These are phyloP conservation scores for Ectemnius lituratus DNA, from an alignment of 2,888 invertebrate genomes.

Conservation along the genomic window DNA sequence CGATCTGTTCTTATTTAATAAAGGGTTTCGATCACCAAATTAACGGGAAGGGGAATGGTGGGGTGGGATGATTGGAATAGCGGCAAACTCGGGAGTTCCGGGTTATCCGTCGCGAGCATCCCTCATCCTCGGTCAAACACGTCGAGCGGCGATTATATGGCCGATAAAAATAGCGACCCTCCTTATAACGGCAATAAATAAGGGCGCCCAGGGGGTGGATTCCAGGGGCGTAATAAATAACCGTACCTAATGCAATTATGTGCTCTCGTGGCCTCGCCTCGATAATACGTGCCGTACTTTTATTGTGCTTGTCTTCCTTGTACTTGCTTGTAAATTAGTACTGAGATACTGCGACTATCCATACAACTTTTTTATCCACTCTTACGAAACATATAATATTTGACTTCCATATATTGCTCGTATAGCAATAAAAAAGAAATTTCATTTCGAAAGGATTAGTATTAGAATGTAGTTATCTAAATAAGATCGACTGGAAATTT, in stretches of 20 bases:
- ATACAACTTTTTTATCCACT: too few species aligned
- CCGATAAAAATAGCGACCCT: constrained; percentile 67
- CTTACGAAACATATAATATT: too few species aligned
- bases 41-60: too few species aligned
- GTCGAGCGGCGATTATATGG: constrained; percentile 62
- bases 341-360: too few species aligned
- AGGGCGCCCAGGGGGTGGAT: constrained; percentile 51
- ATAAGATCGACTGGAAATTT: too few species aligned
- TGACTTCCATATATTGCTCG: too few species aligned
- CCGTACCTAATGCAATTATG: constrained; percentile 66
- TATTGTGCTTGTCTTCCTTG: constrained; percentile 16
- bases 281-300: constrained; percentile 50
- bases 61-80: constrained; percentile 2
- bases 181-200: constrained; percentile 64
- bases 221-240: constrained; percentile 64
- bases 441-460: too few species aligned
- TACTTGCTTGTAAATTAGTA: constrained; percentile 14
- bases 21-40: too few species aligned
- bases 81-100: constrained; percentile 26
- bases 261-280: constrained; percentile 47
- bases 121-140: constrained; percentile 52
- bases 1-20: too few species aligned
- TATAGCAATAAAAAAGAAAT: too few species aligned
- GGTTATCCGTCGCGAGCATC: constrained; percentile 29
- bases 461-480: too few species aligned